Base-by-base conservation (phyloP, 2,888 invertebrate species). In the Ormia ochracea region DNA sequence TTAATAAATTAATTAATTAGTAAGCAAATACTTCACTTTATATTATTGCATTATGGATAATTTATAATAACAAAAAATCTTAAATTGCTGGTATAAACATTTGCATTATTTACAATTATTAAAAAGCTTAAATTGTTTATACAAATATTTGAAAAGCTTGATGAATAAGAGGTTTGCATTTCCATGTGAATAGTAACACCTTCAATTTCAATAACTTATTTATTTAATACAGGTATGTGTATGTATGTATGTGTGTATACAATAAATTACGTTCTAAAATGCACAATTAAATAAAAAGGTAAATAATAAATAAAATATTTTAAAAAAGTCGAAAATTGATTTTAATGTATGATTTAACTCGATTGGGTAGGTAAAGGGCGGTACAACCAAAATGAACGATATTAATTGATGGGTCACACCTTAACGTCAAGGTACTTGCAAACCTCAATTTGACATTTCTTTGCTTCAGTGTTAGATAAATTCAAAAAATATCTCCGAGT, bases 141-240 rank as follows among this genome's bases (percentile, higher is more conserved):
- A 54, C 12, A 58, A 38, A 58, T 21, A 31, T 36, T 58, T 58
- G 2, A 33, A 54, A 33, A 6, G 5, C 26, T 26, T 48, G 21
- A 45, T 48, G n/a, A 48, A 26, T n/a, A 48, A 48, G 23, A 5
- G 23, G n/a, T 48, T 26, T 48, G 17, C 6, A 9, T 43, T 43
- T 19, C 23, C n/a, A 7, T 26, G 23, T n/a, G 28, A 28, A 31
- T 54, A 31, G 33, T 17, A 54, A 10, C 28, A 31, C 54, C 54
- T 31, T 33, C 54, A 19, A 19, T 19, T 61, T 45, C 45, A 61
- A 45, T 45, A 61, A 43, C 43, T 59, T 26, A 28, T 58, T 58
- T 36, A 28, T n/a, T n/a, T n/a, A n/a, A n/a, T n/a, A n/a, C n/a
- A n/a, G n/a, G n/a, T n/a, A n/a, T n/a, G n/a, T n/a, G n/a, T n/a